Percentiles rank a stretch among this genome's conserved stretches.
phyloP scores from a whole-genome alignment of 2,888 invertebrate genomes.

The Sesamia inferens region DNA sequence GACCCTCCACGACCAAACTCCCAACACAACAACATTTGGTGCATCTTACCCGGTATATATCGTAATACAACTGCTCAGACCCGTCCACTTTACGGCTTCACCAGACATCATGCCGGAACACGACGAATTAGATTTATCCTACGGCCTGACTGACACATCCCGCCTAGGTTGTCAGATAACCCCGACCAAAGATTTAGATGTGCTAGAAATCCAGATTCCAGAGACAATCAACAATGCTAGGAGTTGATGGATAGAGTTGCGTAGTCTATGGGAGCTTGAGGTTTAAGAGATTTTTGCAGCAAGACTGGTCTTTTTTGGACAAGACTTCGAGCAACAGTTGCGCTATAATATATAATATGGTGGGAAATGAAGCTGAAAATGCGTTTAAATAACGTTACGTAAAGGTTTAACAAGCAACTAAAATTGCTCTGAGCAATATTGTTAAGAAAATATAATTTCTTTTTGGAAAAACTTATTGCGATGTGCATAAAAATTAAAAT shows the following conservation, averaged over 20 bases:
- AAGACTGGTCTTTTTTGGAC: background rate
- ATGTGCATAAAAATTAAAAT: background rate
- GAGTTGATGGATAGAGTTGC: constrained; percentile 76
- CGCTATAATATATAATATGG: background rate
- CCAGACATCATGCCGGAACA: no score
- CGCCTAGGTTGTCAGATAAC: constrained; percentile 98
- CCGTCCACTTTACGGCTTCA: no score
- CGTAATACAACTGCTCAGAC: no score
- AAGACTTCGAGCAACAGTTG: no score
- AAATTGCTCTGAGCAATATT: background rate
- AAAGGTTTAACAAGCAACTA: background rate
- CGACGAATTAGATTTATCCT: constrained; percentile 70
- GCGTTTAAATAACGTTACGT: background rate
- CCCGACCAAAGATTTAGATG: constrained; percentile 95
- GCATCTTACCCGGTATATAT: no score
- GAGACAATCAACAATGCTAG: constrained; percentile 96
- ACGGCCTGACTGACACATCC: constrained; percentile 97
- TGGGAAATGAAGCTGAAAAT: no score
- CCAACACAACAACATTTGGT: no score
- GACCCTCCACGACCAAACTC: no score
- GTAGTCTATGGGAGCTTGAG: constrained; percentile 24
- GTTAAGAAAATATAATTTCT: background rate
- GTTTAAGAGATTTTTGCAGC: constrained; percentile 45
- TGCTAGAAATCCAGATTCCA: constrained; percentile 95
- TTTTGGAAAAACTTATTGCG: background rate